Evolutionary conservation across 2,113 vertebrate species (phyloP), one percentile per base, ranked within the genome.

Genomic region (Gallinago jamesoni): DNA sequence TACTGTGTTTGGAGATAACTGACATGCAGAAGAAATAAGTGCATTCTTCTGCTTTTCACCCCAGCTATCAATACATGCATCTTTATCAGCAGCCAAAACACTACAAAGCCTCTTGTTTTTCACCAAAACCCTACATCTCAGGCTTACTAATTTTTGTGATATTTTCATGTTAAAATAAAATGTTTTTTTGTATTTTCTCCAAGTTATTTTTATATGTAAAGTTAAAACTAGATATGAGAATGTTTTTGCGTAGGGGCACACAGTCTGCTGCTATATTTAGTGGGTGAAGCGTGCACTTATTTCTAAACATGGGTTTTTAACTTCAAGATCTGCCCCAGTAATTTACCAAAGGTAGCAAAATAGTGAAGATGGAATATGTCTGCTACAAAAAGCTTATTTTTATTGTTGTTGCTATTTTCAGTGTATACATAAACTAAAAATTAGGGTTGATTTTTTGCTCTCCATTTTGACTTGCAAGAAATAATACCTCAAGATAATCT

Each of bases 171-270:
- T 99, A 98, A 98, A 98, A 99, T 98, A 99, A 98, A 99, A 99
- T 98, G 98, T 99, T 99, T 98, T 98, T 99, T 99, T 99, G 98
- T 99, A 99, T 99, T 98, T 99, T 99, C 98, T 98, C 98, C 98
- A 99, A 98, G 98, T 99, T 99, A 99, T 99, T 99, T 99, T 99
- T 99, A 98, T 99, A 99, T 99, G 98, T 99, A 99, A 99, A 98
- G 99, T 99, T 99, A 99, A 98, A 99, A 98, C 98, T 99, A 99
- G 98, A 98, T 98, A 98, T 93, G 98, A 99, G 99, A 99, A 99
- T 99, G 98, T 99, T 98, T 97, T 98, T 98, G 98, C 98, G 98
- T 99, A 99, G 98, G 98, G 98, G 99, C 98, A 98, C 98, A 98
- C 98, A 99, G 99, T 99, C 98, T 97, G 98, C 98, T 98, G 98